Percentiles rank a stretch among this genome's conserved stretches.
Conservation (phyloP, 2,797 vertebrate species). For the Arnoldichthys spilopterus region DNA sequence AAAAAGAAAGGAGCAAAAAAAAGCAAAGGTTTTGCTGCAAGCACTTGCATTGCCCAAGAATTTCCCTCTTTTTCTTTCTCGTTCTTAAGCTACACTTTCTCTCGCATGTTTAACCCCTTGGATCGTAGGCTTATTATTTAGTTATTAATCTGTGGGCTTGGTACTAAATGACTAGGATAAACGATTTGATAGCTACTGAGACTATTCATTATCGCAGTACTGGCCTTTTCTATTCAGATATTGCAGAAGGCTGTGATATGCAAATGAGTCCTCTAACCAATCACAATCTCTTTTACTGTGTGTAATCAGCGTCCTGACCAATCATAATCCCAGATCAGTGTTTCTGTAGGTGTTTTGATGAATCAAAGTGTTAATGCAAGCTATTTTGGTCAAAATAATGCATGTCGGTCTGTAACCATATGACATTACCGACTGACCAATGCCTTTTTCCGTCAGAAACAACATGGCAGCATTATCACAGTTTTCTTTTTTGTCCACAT, state of each 20-base stretch:
- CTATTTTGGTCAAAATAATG: background rate
- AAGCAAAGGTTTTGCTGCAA: conserved; percentile 36
- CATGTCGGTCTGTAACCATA: background rate
- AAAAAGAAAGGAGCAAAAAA: conserved; percentile 41
- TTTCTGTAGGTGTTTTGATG: background rate
- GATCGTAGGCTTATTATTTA: background rate
- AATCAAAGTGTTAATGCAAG: background rate
- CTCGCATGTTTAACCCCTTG: background rate
- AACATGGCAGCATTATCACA: background rate
- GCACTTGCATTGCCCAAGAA: conserved; percentile 39
- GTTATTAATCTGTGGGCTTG: background rate
- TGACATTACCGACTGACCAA: background rate
- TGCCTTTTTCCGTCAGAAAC: no score
- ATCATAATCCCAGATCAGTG: background rate
- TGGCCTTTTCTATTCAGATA: background rate
- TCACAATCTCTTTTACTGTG: background rate
- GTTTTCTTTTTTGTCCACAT: background rate
- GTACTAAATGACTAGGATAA: background rate
- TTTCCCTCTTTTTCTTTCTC: conserved; percentile 45
- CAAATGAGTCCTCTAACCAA: background rate
- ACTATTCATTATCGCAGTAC: background rate
- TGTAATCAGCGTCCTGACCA: background rate
- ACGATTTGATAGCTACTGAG: background rate
- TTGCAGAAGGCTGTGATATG: no score
- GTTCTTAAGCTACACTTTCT: conserved; percentile 21